phyloP scores from a whole-genome alignment of 2,797 vertebrate species.

The Sebastes hubbsi region DNA sequence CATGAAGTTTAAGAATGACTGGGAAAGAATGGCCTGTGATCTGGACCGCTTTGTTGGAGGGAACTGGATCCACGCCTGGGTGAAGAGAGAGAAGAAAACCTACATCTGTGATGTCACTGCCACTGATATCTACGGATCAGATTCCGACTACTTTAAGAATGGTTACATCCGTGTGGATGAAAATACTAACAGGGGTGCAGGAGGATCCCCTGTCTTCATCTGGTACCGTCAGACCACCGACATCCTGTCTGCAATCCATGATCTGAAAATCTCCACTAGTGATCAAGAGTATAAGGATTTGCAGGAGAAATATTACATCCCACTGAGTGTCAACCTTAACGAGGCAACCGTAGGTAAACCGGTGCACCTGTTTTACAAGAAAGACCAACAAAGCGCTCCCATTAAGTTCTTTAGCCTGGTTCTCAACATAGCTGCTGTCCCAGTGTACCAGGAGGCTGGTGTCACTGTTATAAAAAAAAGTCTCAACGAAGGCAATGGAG shows the following conservation, averaged over 20 bases:
- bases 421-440: fast-evolving
- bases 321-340: too few species aligned
- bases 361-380: too few species aligned
- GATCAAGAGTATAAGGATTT: too few species aligned
- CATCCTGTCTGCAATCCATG: too few species aligned
- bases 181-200: background rate
- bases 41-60: fast-evolving
- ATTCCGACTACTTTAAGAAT: fast-evolving
- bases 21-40: background rate
- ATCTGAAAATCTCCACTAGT: too few species aligned
- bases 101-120: slow-evolving; percentile 11
- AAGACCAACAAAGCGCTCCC: too few species aligned
- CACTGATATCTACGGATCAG: background rate
- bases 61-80: background rate
- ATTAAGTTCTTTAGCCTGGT: too few species aligned
- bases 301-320: too few species aligned
- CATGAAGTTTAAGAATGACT: fast-evolving
- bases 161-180: slow-evolving; percentile 18
- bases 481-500: fast-evolving
- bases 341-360: too few species aligned
- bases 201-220: too few species aligned
- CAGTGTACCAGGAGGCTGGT: fast-evolving
- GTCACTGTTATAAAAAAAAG: too few species aligned
- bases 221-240: too few species aligned
- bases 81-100: background rate